These are phyloP conservation scores for Netelia fuscicornis DNA, from an alignment of 2,888 invertebrate genomes.

Conservation along the genomic window DNA sequence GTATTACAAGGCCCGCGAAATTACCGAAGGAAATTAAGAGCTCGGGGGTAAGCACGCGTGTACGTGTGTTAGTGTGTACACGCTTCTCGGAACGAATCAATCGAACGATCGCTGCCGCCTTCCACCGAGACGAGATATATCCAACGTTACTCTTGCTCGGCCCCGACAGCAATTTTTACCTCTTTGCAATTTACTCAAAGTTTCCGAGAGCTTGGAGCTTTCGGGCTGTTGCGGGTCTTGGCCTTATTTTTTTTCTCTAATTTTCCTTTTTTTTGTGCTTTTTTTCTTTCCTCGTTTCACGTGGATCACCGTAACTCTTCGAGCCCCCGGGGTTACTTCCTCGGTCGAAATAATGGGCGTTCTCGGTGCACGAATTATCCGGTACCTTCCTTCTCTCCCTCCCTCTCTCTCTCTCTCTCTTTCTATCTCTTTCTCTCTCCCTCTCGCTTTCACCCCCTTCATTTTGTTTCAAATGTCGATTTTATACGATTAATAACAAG, in stretches of 20 bases:
- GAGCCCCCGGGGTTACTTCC: slow-evolving; percentile 34
- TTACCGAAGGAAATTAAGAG: slow-evolving; percentile 78
- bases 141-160: slow-evolving; percentile 61
- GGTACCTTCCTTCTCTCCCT: not conserved
- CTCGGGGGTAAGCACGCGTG: slow-evolving; percentile 72
- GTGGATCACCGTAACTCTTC: slow-evolving; percentile 50
- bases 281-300: slow-evolving; percentile 58
- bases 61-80: slow-evolving; percentile 59
- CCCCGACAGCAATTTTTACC: slow-evolving; percentile 75
- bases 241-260: slow-evolving; percentile 41
- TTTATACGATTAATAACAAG: slow-evolving; percentile 34
- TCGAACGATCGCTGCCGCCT: slow-evolving; percentile 73
- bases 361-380: slow-evolving; percentile 58
- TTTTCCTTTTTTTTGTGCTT: slow-evolving; percentile 31
- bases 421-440: not conserved
- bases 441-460: not conserved
- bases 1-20: slow-evolving; percentile 73
- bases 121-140: slow-evolving; percentile 20
- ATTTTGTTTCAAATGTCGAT: slow-evolving; percentile 36
- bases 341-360: slow-evolving; percentile 57
- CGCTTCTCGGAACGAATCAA: slow-evolving; percentile 81
- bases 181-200: slow-evolving; percentile 78
- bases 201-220: slow-evolving; percentile 72
- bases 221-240: slow-evolving; percentile 67
- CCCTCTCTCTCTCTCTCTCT: not conserved